Conservation (phyloP, 2,797 vertebrate species). For the Hemibagrus guttatus region DNA sequence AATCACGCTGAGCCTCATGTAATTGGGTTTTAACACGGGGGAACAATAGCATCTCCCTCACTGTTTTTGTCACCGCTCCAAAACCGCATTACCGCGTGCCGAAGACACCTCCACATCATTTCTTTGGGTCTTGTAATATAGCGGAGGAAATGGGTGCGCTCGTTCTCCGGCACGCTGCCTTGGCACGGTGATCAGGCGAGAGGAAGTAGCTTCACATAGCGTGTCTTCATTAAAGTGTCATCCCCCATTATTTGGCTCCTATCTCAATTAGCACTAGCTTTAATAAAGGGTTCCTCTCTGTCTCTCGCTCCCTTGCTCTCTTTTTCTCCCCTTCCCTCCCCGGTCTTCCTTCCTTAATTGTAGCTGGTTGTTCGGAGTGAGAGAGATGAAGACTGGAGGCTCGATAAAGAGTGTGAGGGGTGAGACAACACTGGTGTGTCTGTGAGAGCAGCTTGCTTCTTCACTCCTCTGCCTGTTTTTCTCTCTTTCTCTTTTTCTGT, state of each 20-base stretch:
- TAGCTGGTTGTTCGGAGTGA: slow-evolving; percentile 51
- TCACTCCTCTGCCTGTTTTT: slow-evolving; percentile 57
- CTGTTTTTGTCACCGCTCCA: slow-evolving; percentile 71
- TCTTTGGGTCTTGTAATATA: slow-evolving; percentile 72
- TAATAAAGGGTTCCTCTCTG: slow-evolving; percentile 76
- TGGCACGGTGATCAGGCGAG: slow-evolving; percentile 66
- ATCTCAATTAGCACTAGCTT: slow-evolving; percentile 83
- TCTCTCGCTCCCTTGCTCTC: slow-evolving; percentile 63
- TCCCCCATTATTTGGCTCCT: slow-evolving; percentile 79
- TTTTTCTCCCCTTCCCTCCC: slow-evolving; percentile 51
- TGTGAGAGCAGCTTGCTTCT: slow-evolving; percentile 28
- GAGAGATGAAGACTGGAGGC: slow-evolving; percentile 16
- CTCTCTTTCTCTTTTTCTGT: slow-evolving; percentile 54
- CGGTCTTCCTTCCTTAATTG: slow-evolving; percentile 38
- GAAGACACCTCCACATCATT: slow-evolving; percentile 69
- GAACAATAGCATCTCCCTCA: slow-evolving; percentile 78
- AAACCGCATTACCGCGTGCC: slow-evolving; percentile 73
- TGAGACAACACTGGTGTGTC: slow-evolving; percentile 21
- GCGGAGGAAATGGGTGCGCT: slow-evolving; percentile 57
- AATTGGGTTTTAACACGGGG: slow-evolving; percentile 75
- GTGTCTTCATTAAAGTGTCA: slow-evolving; percentile 84
- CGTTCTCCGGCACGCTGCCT: slow-evolving; percentile 55
- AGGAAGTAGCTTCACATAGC: slow-evolving; percentile 75
- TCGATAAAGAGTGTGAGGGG: not conserved
- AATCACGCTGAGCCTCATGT: slow-evolving; percentile 69